A percentile compares a stretch with the other conserved stretches of the same genome.
phyloP scores from a whole-genome alignment of 2,113 vertebrate genomes.

The Mixornis gularis region DNA sequence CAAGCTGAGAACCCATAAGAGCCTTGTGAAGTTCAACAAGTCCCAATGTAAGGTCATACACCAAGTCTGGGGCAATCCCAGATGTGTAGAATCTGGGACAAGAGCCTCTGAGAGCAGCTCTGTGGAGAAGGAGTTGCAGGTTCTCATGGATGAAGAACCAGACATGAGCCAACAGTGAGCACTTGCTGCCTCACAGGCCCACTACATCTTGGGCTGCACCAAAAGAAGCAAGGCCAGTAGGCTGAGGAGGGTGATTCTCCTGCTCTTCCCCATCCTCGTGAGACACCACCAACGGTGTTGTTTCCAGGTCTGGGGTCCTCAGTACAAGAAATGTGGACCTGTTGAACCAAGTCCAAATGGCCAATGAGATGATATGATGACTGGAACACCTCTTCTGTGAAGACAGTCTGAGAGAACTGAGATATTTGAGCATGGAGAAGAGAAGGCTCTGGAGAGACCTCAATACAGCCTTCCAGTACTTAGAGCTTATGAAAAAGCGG shows the following conservation, averaged over 20 bases:
- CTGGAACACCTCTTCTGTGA: neutral
- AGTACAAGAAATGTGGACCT: neutral
- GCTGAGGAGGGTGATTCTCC: neutral
- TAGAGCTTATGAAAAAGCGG: neutral
- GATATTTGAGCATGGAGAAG: neutral
- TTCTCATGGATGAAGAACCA: neutral
- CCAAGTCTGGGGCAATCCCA: neutral
- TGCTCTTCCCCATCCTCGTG: neutral
- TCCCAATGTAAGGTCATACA: neutral
- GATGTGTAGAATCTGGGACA: neutral
- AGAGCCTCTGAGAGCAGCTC: neutral
- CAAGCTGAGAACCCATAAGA: neutral
- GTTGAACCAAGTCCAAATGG: neutral
- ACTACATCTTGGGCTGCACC: neutral
- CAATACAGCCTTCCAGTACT: neutral
- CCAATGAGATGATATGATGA: neutral
- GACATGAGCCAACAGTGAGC: neutral
- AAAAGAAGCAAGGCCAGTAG: neutral
- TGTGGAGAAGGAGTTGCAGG: neutral
- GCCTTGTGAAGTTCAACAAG: neutral
- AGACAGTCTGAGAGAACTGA: neutral
- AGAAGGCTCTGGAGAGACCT: neutral
- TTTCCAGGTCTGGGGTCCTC: neutral
- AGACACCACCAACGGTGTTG: neutral
- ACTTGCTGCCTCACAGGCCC: no score